Evolutionary conservation across 92 coral and sea anemone species (phyloP), one percentile per base, ranked within the genome.

Genomic region (Scolanthus callimorphus): DNA sequence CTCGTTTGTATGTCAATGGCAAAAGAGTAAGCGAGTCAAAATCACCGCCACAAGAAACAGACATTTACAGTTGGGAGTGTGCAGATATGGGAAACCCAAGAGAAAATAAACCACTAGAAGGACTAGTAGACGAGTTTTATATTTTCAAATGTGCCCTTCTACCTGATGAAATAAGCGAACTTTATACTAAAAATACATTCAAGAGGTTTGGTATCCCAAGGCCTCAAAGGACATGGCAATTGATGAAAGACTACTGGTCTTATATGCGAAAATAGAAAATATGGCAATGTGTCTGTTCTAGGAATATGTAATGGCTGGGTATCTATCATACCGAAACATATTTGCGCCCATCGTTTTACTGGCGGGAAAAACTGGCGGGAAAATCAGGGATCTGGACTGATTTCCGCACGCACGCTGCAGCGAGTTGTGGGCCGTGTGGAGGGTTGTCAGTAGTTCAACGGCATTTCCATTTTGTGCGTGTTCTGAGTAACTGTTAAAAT

Each of bases 141-240:
- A 84, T 91, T 25, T 91, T 91, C 56, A 88, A 88, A 72, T 91
- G 97, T 55, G 92, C 83, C 21, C 79, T 91, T 22, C 53, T 91
- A 31, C 78, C 77, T 0, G 71, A 77, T 12, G 97, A 91, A 67
- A 83, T 91, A 15, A 68, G 70, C 57, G 96, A 91, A 47, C 79
- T 91, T 52, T 88, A 54, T 55, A 78, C 71, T 31, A 91, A 84
- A 34, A 89, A 89, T 37, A 61, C 76, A 21, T 78, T 88, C 44
- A 91, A 91, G 62, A 78, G 82, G 53, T 80, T 76, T 39, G 28
- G 65, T 13, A 91, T 91, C 27, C 97, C 97, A 4, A 69, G 59
- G 12, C 94, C 94, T 17, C 6, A 3, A n/a, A n/a, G n/a, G n/a
- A n/a, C n/a, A n/a, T n/a, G n/a, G n/a, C n/a, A n/a, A n/a, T n/a